phyloP scores from a whole-genome alignment of 2,113 vertebrate genomes.

The Oenanthe oenanthe region DNA sequence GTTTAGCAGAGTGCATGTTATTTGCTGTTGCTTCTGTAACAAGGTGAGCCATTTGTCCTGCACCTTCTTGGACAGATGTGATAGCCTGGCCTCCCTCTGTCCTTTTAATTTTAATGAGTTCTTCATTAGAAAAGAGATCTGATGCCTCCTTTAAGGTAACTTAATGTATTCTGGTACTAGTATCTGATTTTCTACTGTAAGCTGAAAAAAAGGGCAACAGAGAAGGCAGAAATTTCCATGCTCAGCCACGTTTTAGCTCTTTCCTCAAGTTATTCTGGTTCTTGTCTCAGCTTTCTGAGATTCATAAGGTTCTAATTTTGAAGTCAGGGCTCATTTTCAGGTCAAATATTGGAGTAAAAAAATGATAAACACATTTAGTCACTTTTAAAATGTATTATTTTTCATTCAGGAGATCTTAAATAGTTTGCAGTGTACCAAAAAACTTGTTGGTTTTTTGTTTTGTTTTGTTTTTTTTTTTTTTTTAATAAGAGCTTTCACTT shows the following conservation, averaged over 20 bases:
- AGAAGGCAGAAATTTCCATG: neutral
- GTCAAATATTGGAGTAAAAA: neutral
- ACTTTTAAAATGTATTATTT: neutral
- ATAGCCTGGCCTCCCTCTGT: neutral
- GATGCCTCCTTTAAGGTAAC: neutral
- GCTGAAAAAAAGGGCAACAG: neutral
- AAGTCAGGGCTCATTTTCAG: neutral
- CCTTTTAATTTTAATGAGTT: constrained; percentile 19
- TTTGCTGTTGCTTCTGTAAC: neutral
- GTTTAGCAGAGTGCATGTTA: neutral
- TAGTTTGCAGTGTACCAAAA: neutral
- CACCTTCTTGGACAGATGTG: neutral
- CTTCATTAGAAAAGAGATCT: neutral
- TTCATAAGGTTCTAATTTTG: neutral
- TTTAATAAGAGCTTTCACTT: neutral
- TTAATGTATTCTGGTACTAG: neutral
- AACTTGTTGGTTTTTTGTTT: no score
- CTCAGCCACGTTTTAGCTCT: neutral
- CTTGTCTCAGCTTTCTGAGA: neutral
- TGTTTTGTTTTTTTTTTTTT: neutral
- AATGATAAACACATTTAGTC: neutral
- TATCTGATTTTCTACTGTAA: neutral
- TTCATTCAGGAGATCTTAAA: neutral
- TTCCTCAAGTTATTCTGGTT: neutral
- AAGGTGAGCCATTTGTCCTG: neutral